Base-by-base conservation (phyloP, 1,140 invertebrate species). In the Melipona quadrifasciata region DNA sequence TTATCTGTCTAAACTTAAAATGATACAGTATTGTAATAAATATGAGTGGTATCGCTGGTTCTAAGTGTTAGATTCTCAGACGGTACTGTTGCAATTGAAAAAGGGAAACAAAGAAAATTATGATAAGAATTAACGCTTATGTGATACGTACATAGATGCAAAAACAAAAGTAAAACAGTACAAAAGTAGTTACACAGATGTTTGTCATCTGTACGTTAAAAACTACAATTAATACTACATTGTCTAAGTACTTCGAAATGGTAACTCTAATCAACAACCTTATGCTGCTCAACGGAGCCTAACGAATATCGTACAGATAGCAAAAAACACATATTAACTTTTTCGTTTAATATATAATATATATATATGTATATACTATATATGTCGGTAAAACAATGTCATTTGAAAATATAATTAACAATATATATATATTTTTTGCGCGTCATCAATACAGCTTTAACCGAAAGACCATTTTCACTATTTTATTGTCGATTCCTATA, bases 41-140 rank as follows among this genome's bases (percentile, higher is more conserved):
- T 89, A 89, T 11, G 57, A 72, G 31, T 82, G 80, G 53, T 82
- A 83, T 61, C 81, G 47, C 67, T 61, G 21, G 8, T 55, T 84
- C 78, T 85, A 55, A 39, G 10, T 34, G 47, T 61, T 70, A 85
- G 17, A 85, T 21, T 53, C 47, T 27, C 53, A 51, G 14, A 65
- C 72, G 74, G 21, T 71, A 78, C 67, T 64, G 19, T 34, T 55
- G 55, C 39, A 61, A 76, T 75, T 85, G 55, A 17, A 57, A 70
- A 27, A 24, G 79, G 34, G 51, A 34, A 67, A 57, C 17, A 55
- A 64, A 77, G 39, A 6, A 97, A 98, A 6, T 95, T 96, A 11
- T 98, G 97, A 90, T 97, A 98, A 67, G 85, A 68, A 71, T 83
- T 82, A 75, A 77, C 57, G 31, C 19, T 84, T 39, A 71, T 5